Evolutionary conservation across 2,888 invertebrate species (phyloP), one percentile per base, ranked within the genome.

Genomic region (Harpalus rubripes): DNA sequence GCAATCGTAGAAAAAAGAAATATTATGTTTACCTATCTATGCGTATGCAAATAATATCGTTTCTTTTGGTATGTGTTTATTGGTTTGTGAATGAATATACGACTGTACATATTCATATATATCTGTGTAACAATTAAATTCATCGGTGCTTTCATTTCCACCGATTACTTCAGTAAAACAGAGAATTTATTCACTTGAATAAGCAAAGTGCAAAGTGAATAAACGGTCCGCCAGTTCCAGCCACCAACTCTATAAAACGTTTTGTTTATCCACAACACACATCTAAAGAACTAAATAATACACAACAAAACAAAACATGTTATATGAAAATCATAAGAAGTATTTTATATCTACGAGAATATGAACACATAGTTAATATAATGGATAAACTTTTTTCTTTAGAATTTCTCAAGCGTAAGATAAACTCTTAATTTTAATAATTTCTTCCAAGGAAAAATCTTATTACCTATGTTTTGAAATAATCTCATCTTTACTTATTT

Each of bases 141-240:
- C 68, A 68, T n/a, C 68, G 15, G n/a, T 39, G 68, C 39, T 68
- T 68, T 68, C 10, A 68, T 68, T 63, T 68, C 68, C 26, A 15
- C 39, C 68, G 68, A 68, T 68, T 68, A 68, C 26, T 63, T 63
- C 63, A 63, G 63, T 63, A 22, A 63, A 63, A 63, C 68, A 39
- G n/a, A 26, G 39, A 68, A 68, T 68, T 68, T 32, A 15, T 68
- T 39, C 68, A 68, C 68, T 39, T 39, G 68, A 68, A 68, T 39
- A 68, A 68, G 68, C 68, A 68, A 68, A 68, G 68, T 39, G 68
- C 16, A 59, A 39, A 68, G n/a, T 68, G 68, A 39, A 39, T 68
- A 39, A 68, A 68, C 32, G 32, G 0, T 32, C 39, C 12, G 68
- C n/a, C 68, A 39, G 39, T 68, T 68, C 15, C 68, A 68, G 68